Percentiles rank a stretch among this genome's conserved stretches.
Conservation (phyloP, 2,888 invertebrate species). For the Microctonus brassicae region DNA sequence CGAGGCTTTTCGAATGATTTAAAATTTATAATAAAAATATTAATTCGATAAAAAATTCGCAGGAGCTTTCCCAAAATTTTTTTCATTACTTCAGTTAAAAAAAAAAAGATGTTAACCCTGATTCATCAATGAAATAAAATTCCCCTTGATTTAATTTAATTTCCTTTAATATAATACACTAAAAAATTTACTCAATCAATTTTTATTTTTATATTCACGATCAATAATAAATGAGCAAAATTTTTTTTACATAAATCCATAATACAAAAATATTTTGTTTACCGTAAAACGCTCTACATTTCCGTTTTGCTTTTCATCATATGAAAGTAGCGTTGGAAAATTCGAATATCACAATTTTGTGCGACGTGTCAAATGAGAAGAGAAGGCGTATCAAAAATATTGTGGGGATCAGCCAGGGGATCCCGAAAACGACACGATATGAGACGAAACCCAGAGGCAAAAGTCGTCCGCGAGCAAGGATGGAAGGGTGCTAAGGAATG, state of each 20-base stretch:
- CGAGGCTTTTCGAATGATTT: too few relatives aligned
- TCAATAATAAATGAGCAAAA: background rate
- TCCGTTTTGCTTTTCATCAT: background rate
- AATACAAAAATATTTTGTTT: background rate
- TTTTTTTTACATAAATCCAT: background rate
- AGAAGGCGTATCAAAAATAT: slow-evolving; percentile 34
- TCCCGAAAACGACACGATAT: slow-evolving; percentile 26
- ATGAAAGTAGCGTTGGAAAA: background rate
- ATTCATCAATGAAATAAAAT: too few relatives aligned
- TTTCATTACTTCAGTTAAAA: too few relatives aligned
- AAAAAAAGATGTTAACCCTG: too few relatives aligned
- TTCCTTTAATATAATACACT: background rate
- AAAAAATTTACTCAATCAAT: too few relatives aligned
- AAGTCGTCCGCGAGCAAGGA: slow-evolving; percentile 8
- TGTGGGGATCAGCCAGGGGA: slow-evolving; percentile 30
- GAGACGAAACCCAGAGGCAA: slow-evolving; percentile 19
- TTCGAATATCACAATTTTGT: slow-evolving; percentile 23
- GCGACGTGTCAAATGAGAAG: slow-evolving; percentile 33
- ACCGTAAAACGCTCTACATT: background rate
- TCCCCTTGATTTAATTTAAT: too few relatives aligned
- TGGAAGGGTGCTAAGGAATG: slow-evolving; percentile 9
- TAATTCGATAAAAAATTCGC: too few relatives aligned
- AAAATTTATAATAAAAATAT: too few relatives aligned
- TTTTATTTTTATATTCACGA: background rate
- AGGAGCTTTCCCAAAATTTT: too few relatives aligned